Evolutionary conservation across 1,140 invertebrate species (phyloP).

Genomic region (Hesperophylax magnus): DNA sequence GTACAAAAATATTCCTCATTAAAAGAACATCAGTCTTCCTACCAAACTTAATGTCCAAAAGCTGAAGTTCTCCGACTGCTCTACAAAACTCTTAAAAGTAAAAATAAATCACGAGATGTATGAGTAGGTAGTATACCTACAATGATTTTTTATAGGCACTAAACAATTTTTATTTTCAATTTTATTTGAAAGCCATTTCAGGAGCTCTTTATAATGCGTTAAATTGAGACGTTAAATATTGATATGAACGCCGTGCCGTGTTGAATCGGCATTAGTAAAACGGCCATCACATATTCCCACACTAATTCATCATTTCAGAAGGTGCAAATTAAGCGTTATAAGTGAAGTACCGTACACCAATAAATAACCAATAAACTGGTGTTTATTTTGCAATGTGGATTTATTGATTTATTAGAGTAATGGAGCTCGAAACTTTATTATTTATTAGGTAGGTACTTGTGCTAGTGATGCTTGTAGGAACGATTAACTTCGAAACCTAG

Average conservation of each 20-base stretch:
- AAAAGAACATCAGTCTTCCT: too few relatives aligned
- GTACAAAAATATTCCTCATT: too few relatives aligned
- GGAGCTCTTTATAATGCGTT: slow-evolving; percentile 46
- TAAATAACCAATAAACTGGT: slow-evolving; percentile 11
- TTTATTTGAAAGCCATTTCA: slow-evolving; percentile 44
- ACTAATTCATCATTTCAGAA: slow-evolving; percentile 37
- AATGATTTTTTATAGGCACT: slow-evolving; percentile 44
- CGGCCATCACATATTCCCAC: slow-evolving; percentile 15
- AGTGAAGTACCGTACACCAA: not conserved
- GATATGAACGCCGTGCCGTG: slow-evolving; percentile 22
- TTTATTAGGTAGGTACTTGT: not conserved
- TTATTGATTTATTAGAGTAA: slow-evolving; percentile 3
- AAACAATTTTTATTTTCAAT: slow-evolving; percentile 39
- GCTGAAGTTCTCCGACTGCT: not conserved
- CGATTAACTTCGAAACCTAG: too few relatives aligned
- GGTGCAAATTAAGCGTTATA: slow-evolving; percentile 37
- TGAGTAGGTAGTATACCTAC: slow-evolving; percentile 6
- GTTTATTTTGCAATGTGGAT: slow-evolving; percentile 14
- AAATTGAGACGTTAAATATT: slow-evolving; percentile 46
- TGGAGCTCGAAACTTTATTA: not conserved
- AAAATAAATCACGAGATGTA: slow-evolving; percentile 25
- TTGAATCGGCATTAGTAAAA: slow-evolving; percentile 36
- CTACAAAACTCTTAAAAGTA: slow-evolving; percentile 22
- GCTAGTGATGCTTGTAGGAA: too few relatives aligned
- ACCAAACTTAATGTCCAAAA: too few relatives aligned